Conservation (phyloP, 2,888 invertebrate genomes). For the Tortricodes alternella region DNA sequence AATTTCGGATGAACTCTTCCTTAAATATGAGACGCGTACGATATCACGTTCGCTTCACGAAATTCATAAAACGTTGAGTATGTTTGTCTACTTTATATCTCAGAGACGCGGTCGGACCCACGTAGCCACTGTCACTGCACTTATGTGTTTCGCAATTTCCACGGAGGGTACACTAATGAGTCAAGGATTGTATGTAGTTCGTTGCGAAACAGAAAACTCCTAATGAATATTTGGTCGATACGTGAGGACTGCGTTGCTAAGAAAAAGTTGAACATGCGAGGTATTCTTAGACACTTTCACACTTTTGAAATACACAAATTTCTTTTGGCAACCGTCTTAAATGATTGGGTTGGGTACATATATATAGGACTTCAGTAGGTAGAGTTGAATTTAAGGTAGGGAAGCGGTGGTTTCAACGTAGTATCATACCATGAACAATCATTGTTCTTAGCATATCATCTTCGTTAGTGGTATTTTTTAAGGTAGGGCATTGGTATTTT, state of each 20-base stretch:
- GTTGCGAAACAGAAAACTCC: not conserved
- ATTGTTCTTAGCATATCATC: too few species aligned
- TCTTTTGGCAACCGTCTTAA: too few species aligned
- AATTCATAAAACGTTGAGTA: not conserved
- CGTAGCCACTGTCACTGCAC: not conserved
- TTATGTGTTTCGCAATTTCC: not conserved
- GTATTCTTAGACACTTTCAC: conserved; percentile 1
- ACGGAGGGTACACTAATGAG: not conserved
- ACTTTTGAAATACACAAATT: conserved; percentile 2
- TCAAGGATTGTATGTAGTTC: not conserved
- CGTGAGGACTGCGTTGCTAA: conserved; percentile 12
- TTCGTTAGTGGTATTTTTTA: too few species aligned
- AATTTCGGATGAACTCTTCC: conserved; percentile 1
- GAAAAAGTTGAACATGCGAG: not conserved
- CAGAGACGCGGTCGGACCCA: not conserved
- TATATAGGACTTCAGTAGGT: too few species aligned
- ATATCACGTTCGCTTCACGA: conserved; percentile 21
- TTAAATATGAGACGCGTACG: not conserved
- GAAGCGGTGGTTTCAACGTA: too few species aligned
- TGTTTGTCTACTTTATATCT: not conserved
- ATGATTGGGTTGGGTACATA: too few species aligned
- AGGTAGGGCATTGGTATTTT: too few species aligned
- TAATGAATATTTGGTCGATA: conserved; percentile 32
- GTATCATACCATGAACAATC: too few species aligned
- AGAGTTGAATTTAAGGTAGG: too few species aligned